These are phyloP conservation scores for Mobula hypostoma DNA, from an alignment of 2,113 vertebrate genomes.

Conservation along the genomic window DNA sequence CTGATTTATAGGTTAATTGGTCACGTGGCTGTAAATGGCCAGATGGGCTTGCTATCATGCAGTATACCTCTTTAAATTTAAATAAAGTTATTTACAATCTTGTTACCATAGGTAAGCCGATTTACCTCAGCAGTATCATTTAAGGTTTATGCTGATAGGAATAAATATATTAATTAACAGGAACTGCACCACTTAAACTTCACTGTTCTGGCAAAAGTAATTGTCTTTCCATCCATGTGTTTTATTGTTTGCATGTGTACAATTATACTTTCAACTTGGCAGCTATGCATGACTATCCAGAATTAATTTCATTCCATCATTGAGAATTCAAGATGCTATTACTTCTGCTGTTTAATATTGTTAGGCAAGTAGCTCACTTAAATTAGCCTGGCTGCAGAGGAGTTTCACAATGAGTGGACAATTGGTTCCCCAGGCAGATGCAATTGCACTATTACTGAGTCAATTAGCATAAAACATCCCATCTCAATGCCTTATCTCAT, in stretches of 20 bases:
- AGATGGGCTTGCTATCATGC: too few species aligned
- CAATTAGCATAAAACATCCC: too few species aligned
- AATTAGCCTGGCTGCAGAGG: not conserved
- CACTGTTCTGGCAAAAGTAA: not conserved
- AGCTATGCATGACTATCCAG: not conserved
- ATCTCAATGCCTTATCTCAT: too few species aligned
- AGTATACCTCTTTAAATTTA: too few species aligned
- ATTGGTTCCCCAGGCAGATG: too few species aligned
- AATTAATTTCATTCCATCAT: not conserved
- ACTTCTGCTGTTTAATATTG: not conserved
- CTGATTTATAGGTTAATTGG: too few species aligned
- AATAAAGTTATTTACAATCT: not conserved
- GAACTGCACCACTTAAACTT: not conserved
- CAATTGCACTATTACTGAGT: not conserved
- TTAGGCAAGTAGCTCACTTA: not conserved
- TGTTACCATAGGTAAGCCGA: not conserved
- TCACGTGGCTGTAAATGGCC: too few species aligned
- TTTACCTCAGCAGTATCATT: not conserved
- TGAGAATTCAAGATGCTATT: not conserved
- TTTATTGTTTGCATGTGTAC: not conserved
- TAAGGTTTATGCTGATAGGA: not conserved
- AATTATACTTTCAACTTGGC: not conserved
- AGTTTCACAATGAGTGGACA: not conserved
- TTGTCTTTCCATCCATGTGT: not conserved
- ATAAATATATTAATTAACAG: not conserved